A percentile compares a stretch with the other conserved stretches of the same genome.
These are phyloP conservation scores for Eciton burchellii DNA, from an alignment of 1,140 invertebrate genomes.

Conservation along the genomic window DNA sequence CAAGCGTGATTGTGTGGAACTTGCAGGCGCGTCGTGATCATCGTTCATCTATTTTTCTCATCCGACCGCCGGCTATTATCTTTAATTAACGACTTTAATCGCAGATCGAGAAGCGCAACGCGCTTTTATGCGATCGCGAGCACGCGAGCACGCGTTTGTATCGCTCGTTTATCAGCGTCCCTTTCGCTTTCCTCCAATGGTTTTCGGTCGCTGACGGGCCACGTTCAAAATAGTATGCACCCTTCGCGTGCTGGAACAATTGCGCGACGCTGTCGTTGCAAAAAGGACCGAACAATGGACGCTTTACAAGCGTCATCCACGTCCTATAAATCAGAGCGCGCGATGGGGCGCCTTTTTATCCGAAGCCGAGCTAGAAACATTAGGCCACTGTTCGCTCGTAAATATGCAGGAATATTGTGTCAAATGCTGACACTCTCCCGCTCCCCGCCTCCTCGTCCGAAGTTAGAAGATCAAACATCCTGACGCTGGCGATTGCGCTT, in stretches of 20 bases:
- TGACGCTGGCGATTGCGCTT: background rate
- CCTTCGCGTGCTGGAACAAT: conserved; percentile 29
- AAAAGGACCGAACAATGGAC: conserved; percentile 67
- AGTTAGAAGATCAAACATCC: background rate
- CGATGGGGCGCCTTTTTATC: conserved; percentile 55
- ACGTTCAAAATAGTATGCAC: conserved; percentile 57
- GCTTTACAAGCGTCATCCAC: conserved; percentile 71
- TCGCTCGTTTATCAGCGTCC: conserved; percentile 33
- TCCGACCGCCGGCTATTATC: background rate
- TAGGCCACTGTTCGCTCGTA: conserved; percentile 46
- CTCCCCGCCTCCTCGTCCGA: conserved; percentile 8
- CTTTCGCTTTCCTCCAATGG: conserved; percentile 6
- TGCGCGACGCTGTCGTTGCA: conserved; percentile 32
- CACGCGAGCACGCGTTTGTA: conserved; percentile 39
- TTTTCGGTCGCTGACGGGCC: conserved; percentile 55
- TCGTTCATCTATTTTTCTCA: conserved; percentile 16
- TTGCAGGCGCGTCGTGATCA: conserved; percentile 14
- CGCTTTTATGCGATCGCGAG: conserved; percentile 32
- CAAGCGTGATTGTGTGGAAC: background rate
- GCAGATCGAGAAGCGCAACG: conserved; percentile 29
- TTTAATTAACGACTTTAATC: conserved; percentile 35
- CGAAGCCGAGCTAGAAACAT: conserved; percentile 47
- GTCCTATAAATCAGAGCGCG: conserved; percentile 68
- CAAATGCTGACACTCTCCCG: conserved; percentile 42
- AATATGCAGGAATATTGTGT: conserved; percentile 51